These are phyloP conservation scores for Carlito syrichta DNA, from an alignment of 2,113 vertebrate species.

Conservation along the genomic window DNA sequence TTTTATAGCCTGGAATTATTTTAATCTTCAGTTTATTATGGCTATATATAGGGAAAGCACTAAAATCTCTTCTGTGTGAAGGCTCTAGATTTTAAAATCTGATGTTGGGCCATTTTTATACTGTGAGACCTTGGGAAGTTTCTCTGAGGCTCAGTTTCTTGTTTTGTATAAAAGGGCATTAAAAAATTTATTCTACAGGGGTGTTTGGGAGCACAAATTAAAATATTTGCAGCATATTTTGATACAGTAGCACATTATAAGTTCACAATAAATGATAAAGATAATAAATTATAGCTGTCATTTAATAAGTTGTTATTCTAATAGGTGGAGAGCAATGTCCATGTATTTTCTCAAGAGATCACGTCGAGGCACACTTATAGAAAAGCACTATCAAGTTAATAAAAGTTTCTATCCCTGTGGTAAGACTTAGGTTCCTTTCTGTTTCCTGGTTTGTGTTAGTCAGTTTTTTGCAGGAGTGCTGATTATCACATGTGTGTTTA, in stretches of 20 bases:
- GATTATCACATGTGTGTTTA: background rate
- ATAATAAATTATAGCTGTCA: background rate
- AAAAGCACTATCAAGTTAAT: background rate
- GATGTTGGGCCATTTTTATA: background rate
- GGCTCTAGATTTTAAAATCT: background rate
- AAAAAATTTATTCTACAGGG: background rate
- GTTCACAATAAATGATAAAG: background rate
- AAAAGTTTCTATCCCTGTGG: background rate
- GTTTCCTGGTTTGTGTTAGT: background rate
- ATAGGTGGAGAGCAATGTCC: background rate
- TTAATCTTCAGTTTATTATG: background rate
- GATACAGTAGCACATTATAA: background rate
- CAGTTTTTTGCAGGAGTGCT: background rate
- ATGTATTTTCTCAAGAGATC: background rate
- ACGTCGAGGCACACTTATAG: background rate
- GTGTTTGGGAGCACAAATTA: background rate
- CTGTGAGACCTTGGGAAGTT: background rate
- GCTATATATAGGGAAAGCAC: background rate
- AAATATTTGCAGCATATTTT: background rate
- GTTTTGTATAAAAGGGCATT: background rate
- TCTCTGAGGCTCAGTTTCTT: conserved; percentile 7
- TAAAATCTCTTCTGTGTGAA: background rate
- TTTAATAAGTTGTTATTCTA: background rate
- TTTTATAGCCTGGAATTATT: background rate
- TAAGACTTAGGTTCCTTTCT: background rate